These are phyloP conservation scores for Bombus balteatus DNA, from an alignment of 1,140 invertebrate species.

Conservation along the genomic window DNA sequence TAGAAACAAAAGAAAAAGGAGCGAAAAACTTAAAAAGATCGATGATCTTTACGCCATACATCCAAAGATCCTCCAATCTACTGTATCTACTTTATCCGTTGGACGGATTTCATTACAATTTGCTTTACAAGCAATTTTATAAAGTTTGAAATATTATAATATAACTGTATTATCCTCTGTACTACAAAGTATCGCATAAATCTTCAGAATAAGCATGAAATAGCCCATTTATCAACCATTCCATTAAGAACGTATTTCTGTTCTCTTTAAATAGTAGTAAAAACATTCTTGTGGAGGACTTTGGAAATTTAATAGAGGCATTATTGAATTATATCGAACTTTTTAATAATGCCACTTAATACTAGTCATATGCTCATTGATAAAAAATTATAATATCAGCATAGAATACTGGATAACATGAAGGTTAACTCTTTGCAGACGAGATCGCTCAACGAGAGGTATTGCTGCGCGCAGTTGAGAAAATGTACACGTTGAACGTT, in stretches of 20 bases:
- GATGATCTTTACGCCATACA: not conserved
- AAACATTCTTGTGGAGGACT: not conserved
- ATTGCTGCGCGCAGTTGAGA: no score
- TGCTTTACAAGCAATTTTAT: conserved; percentile 7
- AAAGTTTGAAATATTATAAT: not conserved
- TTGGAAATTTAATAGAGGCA: not conserved
- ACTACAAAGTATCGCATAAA: not conserved
- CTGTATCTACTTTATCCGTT: conserved; percentile 12
- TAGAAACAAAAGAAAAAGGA: not conserved
- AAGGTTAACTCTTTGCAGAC: not conserved
- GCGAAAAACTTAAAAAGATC: not conserved
- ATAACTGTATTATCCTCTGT: not conserved
- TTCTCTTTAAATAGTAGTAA: not conserved
- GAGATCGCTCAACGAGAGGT: no score
- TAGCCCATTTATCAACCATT: not conserved
- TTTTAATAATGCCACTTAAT: conserved; percentile 25
- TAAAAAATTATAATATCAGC: conserved; percentile 42
- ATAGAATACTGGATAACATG: conserved; percentile 33
- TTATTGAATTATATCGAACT: conserved; percentile 1
- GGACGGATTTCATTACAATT: conserved; percentile 26
- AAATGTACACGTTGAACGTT: no score
- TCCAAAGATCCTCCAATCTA: not conserved
- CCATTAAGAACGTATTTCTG: not conserved
- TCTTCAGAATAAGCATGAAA: not conserved
- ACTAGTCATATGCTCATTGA: conserved; percentile 39